Percentiles rank a stretch among this genome's conserved stretches.
phyloP scores from a whole-genome alignment of 2,113 vertebrate genomes.

The Colius striatus region DNA sequence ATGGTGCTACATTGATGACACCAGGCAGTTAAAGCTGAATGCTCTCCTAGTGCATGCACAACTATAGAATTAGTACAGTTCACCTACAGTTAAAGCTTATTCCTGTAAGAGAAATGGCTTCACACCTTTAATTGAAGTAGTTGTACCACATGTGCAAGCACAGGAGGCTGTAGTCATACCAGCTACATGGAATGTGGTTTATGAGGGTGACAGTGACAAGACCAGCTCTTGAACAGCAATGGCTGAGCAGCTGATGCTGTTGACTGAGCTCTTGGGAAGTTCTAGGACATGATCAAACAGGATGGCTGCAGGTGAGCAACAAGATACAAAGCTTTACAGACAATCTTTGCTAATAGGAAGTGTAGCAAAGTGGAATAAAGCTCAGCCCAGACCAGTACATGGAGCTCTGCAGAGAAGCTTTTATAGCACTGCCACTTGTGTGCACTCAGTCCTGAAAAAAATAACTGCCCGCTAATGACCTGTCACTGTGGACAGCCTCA shows the following conservation, averaged over 20 bases:
- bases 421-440: background rate
- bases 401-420: slow-evolving; percentile 1
- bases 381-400: background rate
- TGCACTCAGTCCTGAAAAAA: slow-evolving; percentile 13
- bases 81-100: background rate
- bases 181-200: slow-evolving; percentile 32
- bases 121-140: background rate
- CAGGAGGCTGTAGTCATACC: background rate
- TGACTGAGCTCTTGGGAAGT: background rate
- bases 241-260: background rate
- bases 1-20: background rate
- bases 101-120: background rate
- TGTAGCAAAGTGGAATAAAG: background rate
- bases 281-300: background rate
- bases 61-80: background rate
- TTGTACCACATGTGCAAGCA: background rate
- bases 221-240: background rate
- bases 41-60: background rate
- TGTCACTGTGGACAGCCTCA: slow-evolving; percentile 45
- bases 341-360: slow-evolving; percentile 16
- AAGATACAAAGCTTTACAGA: background rate
- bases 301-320: background rate
- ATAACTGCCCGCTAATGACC: slow-evolving; percentile 52
- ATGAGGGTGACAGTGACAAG: background rate
- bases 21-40: background rate